Percentiles rank a stretch among this genome's conserved stretches.
Conservation (phyloP, 2,888 invertebrate species). For the Rhagonycha fulva region DNA sequence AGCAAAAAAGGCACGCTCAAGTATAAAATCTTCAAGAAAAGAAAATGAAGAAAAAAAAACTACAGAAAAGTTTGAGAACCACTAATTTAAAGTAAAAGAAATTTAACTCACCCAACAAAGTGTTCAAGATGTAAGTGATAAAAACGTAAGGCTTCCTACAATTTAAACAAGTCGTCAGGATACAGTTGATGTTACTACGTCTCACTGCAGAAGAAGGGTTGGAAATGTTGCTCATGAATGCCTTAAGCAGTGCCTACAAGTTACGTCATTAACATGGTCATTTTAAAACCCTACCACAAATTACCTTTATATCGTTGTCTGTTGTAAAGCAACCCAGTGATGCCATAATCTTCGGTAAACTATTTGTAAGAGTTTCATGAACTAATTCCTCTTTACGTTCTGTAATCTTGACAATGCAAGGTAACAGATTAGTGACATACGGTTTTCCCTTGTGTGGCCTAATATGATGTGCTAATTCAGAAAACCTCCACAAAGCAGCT, state of each 20-base stretch:
- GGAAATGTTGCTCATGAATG: slow-evolving; percentile 68
- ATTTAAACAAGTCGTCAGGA: slow-evolving; percentile 79
- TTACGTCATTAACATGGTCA: not conserved
- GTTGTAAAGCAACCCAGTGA: slow-evolving; percentile 70
- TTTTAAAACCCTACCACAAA: not conserved
- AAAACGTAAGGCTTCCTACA: slow-evolving; percentile 72
- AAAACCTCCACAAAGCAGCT: slow-evolving; percentile 78
- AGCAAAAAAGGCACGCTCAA: too few species aligned
- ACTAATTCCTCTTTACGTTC: slow-evolving; percentile 73
- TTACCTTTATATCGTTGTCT: slow-evolving; percentile 71
- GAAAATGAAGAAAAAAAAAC: too few species aligned
- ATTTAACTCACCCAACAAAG: slow-evolving; percentile 59
- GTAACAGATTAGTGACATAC: slow-evolving; percentile 75
- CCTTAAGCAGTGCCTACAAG: slow-evolving; percentile 66
- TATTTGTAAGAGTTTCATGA: slow-evolving; percentile 68
- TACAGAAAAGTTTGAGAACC: not conserved
- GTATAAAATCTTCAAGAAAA: too few species aligned
- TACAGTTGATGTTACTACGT: slow-evolving; percentile 79
- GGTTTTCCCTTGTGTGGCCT: slow-evolving; percentile 78
- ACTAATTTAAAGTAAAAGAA: not conserved
- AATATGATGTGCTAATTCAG: slow-evolving; percentile 75
- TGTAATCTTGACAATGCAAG: slow-evolving; percentile 73
- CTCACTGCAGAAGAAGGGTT: slow-evolving; percentile 73
- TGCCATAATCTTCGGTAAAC: slow-evolving; percentile 68
- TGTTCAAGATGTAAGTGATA: slow-evolving; percentile 67